Evolutionary conservation across 2,113 vertebrate species (phyloP).

Genomic region (Periophthalmus modestus): DNA sequence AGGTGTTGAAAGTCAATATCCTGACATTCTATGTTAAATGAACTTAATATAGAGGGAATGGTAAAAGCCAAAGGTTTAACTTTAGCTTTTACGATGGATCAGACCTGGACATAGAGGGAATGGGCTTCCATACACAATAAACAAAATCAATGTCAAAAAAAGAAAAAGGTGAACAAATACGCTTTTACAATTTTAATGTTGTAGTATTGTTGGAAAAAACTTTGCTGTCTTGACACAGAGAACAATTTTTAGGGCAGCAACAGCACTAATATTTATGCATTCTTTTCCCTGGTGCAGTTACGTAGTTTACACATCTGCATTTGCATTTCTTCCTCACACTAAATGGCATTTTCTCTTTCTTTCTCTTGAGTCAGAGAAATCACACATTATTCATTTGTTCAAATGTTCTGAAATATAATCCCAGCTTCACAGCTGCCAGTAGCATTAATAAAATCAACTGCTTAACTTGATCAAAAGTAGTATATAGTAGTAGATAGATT

Average conservation of each 20-base stretch:
- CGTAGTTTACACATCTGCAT: neutral
- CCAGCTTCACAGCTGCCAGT: neutral
- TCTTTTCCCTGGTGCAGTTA: neutral
- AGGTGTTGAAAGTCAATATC: too few relatives aligned
- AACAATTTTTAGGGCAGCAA: neutral
- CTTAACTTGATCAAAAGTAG: neutral
- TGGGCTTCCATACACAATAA: neutral
- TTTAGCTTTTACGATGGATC: too few relatives aligned
- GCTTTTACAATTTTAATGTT: neutral
- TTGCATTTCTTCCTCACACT: neutral
- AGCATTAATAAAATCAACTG: neutral
- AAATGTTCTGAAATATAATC: neutral
- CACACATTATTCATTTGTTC: constrained; percentile 5
- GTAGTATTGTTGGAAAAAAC: neutral
- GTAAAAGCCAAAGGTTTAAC: too few relatives aligned
- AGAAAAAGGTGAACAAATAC: neutral
- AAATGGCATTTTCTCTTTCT: neutral
- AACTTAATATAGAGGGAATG: too few relatives aligned
- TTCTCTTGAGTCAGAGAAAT: neutral
- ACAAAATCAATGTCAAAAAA: neutral
- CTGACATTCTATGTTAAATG: too few relatives aligned
- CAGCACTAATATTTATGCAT: neutral
- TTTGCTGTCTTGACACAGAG: neutral
- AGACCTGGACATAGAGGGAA: too few relatives aligned
- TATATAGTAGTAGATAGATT: too few relatives aligned